phyloP scores from a whole-genome alignment of 2,888 invertebrate genomes.

The Xanthia icteritia region DNA sequence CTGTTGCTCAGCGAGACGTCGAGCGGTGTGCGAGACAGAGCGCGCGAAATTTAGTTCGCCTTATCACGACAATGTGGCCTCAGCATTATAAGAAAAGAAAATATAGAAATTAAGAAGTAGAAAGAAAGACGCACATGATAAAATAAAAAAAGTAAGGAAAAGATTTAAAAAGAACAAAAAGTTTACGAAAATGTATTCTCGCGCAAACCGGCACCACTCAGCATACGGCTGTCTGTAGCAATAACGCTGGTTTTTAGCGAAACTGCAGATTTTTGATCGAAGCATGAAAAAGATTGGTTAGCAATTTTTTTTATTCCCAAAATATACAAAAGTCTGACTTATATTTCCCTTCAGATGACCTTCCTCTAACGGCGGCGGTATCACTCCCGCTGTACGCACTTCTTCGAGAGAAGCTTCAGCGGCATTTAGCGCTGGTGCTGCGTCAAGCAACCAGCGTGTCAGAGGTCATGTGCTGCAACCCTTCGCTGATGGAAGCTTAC shows the following conservation, averaged over 20 bases:
- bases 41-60: too few species aligned
- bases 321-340: neutral
- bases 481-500: conserved; percentile 85
- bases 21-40: too few species aligned
- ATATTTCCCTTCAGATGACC: conserved; percentile 79
- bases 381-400: conserved; percentile 84
- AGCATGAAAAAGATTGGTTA: neutral
- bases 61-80: too few species aligned
- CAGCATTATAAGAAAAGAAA: neutral
- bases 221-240: neutral
- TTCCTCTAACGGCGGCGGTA: conserved; percentile 86
- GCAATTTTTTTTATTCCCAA: neutral
- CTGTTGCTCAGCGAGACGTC: too few species aligned
- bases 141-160: neutral
- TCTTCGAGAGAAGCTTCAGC: conserved; percentile 80
- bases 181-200: neutral
- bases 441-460: conserved; percentile 86
- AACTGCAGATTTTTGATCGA: neutral
- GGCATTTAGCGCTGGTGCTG: conserved; percentile 81
- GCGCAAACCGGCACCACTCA: neutral
- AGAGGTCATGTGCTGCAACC: conserved; percentile 86
- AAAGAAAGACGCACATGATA: neutral
- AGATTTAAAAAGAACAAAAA: neutral
- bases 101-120: neutral
- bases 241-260: too few species aligned